A percentile compares a stretch with the other conserved stretches of the same genome.
phyloP scores from a whole-genome alignment of 2,113 vertebrate species.

The Plotosus lineatus region DNA sequence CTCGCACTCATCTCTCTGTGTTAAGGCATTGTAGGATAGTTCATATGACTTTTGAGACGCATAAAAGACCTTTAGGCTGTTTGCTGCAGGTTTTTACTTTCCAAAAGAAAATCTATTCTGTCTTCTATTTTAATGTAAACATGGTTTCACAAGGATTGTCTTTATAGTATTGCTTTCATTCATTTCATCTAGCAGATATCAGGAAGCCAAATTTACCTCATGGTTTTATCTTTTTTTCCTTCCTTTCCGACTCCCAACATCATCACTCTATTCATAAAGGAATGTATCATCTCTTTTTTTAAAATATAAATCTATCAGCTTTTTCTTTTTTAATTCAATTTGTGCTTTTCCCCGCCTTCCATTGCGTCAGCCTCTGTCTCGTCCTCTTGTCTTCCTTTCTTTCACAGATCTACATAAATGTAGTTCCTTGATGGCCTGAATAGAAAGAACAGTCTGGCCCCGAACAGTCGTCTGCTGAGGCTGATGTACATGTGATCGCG shows the following conservation, averaged over 20 bases:
- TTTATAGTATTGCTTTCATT: constrained; percentile 80
- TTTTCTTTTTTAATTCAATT: constrained; percentile 36
- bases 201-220: constrained; percentile 81
- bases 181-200: constrained; percentile 80
- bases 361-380: constrained; percentile 14
- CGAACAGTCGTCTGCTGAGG: not conserved
- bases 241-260: constrained; percentile 52
- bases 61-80: constrained; percentile 45
- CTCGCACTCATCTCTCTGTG: constrained; percentile 64
- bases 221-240: constrained; percentile 60
- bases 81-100: constrained; percentile 31
- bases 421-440: not conserved
- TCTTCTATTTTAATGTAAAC: constrained; percentile 76
- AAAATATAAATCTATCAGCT: constrained; percentile 22
- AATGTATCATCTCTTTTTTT: constrained; percentile 69
- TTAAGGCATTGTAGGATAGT: constrained; percentile 75
- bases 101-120: constrained; percentile 58
- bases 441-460: not conserved
- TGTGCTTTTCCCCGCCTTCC: constrained; percentile 67
- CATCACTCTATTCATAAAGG: constrained; percentile 68
- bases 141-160: constrained; percentile 81
- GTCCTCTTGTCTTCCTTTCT: constrained; percentile 36
- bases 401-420: constrained; percentile 42
- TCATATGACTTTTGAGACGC: constrained; percentile 50
- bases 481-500: not conserved